A percentile compares a stretch with the other conserved stretches of the same genome.
Conservation (phyloP, 2,797 vertebrate species). For the Decapterus maruadsi region DNA sequence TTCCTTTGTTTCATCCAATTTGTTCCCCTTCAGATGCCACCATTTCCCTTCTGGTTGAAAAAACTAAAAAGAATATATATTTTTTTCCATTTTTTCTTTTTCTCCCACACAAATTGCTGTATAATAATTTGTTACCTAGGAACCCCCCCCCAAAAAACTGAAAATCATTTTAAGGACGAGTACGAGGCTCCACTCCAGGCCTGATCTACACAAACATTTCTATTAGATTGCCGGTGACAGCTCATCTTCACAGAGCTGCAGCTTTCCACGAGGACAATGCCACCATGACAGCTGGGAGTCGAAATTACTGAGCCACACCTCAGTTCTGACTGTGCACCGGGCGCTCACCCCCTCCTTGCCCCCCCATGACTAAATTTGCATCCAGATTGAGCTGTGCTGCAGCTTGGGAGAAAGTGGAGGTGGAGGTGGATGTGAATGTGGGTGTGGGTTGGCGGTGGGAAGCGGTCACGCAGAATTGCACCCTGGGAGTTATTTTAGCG, state of each 20-base stretch:
- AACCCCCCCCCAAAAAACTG: neutral
- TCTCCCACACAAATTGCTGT: neutral
- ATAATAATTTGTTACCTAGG: neutral
- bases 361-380: constrained; percentile 49
- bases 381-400: constrained; percentile 44
- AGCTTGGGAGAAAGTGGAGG: constrained; percentile 1
- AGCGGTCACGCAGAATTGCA: constrained; percentile 35
- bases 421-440: neutral
- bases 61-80: too few species aligned
- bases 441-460: neutral
- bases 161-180: constrained; percentile 13
- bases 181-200: constrained; percentile 9
- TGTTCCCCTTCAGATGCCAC: neutral
- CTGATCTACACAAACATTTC: constrained; percentile 24
- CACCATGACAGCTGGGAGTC: constrained; percentile 18
- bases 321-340: neutral
- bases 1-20: neutral
- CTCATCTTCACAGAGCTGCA: constrained; percentile 22
- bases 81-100: too few species aligned
- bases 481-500: constrained; percentile 50
- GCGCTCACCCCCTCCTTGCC: too few species aligned
- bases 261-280: constrained; percentile 22
- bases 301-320: constrained; percentile 38
- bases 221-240: constrained; percentile 33
- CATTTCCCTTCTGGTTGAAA: neutral